Evolutionary conservation across 2,888 invertebrate species (phyloP).

Genomic region (Phymatocera aterrima): DNA sequence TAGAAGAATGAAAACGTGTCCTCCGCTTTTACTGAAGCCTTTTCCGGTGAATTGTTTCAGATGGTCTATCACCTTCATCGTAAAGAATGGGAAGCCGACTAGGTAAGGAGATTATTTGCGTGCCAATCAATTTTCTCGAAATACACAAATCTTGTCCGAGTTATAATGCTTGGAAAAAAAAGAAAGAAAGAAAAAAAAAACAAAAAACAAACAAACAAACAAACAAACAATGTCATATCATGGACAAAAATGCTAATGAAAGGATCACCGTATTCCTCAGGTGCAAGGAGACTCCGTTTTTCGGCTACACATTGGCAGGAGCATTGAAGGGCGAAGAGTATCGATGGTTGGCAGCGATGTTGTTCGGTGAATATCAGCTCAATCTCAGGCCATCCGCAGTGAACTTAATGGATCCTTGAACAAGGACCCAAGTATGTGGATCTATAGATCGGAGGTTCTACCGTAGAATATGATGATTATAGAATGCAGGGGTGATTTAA

Average conservation of each 20-base stretch:
- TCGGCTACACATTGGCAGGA: conserved; percentile 89
- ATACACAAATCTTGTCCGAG: neutral
- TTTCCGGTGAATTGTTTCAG: too few species aligned
- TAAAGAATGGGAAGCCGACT: conserved; percentile 80
- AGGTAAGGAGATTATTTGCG: conserved; percentile 75
- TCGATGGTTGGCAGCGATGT: conserved; percentile 88
- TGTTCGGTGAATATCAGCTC: conserved; percentile 81
- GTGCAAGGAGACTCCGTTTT: conserved; percentile 86
- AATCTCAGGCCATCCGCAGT: conserved; percentile 66
- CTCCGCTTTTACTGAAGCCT: too few species aligned
- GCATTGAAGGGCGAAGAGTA: conserved; percentile 85
- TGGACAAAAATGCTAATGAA: too few species aligned
- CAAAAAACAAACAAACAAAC: too few species aligned
- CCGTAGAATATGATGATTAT: neutral
- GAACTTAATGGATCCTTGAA: conserved; percentile 69
- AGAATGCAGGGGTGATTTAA: too few species aligned
- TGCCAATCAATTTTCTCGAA: neutral
- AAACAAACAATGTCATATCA: too few species aligned
- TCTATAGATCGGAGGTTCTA: neutral
- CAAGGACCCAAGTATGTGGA: neutral
- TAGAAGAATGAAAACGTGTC: too few species aligned
- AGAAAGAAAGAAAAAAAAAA: too few species aligned
- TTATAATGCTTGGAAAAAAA: too few species aligned
- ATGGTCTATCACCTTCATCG: conserved; percentile 90
- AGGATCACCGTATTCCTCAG: conserved; percentile 72